A percentile compares a stretch with the other conserved stretches of the same genome.
Evolutionary conservation across 2,113 vertebrate genomes (phyloP).

Genomic region (Xenopus laevis): DNA sequence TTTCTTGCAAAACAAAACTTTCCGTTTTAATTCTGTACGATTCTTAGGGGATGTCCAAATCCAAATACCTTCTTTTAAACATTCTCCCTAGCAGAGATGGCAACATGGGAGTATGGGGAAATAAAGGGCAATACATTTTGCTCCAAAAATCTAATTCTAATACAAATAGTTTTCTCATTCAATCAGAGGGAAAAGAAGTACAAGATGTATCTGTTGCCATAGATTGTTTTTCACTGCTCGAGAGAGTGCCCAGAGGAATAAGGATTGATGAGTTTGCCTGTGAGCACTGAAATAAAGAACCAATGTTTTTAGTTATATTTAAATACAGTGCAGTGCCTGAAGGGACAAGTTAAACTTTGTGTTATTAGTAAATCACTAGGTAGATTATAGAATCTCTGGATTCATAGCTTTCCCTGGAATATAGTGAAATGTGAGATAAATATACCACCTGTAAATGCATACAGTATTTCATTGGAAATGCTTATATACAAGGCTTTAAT

Average conservation of each 20-base stretch:
- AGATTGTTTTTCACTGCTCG: background rate
- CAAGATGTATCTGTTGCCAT: constrained; percentile 12
- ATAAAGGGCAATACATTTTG: constrained; percentile 11
- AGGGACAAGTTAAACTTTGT: background rate
- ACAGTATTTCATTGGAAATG: too few species aligned
- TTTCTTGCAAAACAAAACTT: background rate
- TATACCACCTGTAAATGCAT: too few species aligned
- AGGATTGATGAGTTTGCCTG: constrained; percentile 6
- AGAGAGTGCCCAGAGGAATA: constrained; percentile 10
- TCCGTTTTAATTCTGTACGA: background rate
- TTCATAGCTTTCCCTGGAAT: too few species aligned
- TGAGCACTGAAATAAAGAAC: background rate
- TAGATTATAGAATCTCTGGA: background rate
- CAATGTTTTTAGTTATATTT: background rate
- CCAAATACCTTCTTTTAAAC: background rate
- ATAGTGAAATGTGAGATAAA: too few species aligned
- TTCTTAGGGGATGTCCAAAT: background rate
- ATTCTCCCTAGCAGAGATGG: background rate
- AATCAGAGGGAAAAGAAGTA: background rate
- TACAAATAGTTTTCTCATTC: background rate
- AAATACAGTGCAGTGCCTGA: background rate
- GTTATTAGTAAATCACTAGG: background rate
- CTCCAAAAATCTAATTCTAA: background rate
- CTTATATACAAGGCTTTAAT: too few species aligned
- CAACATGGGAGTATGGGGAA: background rate